Evolutionary conservation across 2,888 invertebrate species (phyloP).

Genomic region (Drosophila ustulata): DNA sequence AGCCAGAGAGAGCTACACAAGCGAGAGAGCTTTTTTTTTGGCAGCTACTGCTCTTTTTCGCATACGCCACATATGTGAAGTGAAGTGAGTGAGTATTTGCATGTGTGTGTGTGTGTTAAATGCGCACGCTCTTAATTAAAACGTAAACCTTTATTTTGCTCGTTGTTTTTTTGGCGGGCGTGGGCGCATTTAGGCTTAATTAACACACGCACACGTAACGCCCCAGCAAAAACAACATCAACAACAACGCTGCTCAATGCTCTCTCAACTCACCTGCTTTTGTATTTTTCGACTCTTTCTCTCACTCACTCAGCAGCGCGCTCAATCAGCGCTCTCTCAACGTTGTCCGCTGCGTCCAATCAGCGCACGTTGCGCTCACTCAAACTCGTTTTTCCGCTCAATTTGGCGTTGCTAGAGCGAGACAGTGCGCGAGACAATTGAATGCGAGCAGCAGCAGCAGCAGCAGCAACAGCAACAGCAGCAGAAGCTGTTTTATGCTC

Average conservation of each 20-base stretch:
- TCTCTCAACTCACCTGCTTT: slow-evolving; percentile 49
- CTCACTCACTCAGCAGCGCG: slow-evolving; percentile 10
- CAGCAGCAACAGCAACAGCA: slow-evolving; percentile 64
- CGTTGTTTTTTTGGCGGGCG: slow-evolving; percentile 38
- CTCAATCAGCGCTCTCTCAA: slow-evolving; percentile 18
- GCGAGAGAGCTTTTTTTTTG: slow-evolving; percentile 34
- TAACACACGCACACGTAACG: slow-evolving; percentile 61
- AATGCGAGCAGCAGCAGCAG: slow-evolving; percentile 51
- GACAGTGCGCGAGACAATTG: slow-evolving; percentile 56
- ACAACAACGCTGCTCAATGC: slow-evolving; percentile 21
- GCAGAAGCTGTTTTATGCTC: slow-evolving; percentile 77
- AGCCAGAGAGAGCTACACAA: slow-evolving; percentile 5
- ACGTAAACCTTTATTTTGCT: slow-evolving; percentile 26
- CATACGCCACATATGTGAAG: slow-evolving; percentile 3
- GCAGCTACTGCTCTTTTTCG: slow-evolving; percentile 43
- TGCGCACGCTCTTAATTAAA: slow-evolving; percentile 51
- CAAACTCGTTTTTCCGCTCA: slow-evolving; percentile 68
- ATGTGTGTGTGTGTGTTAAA: slow-evolving; percentile 9
- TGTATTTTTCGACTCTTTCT: slow-evolving; percentile 15
- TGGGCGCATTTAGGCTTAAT: slow-evolving; percentile 66
- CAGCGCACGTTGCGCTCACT: slow-evolving; percentile 63
- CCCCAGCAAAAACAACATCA: slow-evolving; percentile 43
- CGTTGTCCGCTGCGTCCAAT: slow-evolving; percentile 49
- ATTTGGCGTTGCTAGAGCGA: slow-evolving; percentile 49
- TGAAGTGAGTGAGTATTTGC: neutral